Conservation (phyloP, 2,113 vertebrate genomes). For the Prochilodus magdalenae region DNA sequence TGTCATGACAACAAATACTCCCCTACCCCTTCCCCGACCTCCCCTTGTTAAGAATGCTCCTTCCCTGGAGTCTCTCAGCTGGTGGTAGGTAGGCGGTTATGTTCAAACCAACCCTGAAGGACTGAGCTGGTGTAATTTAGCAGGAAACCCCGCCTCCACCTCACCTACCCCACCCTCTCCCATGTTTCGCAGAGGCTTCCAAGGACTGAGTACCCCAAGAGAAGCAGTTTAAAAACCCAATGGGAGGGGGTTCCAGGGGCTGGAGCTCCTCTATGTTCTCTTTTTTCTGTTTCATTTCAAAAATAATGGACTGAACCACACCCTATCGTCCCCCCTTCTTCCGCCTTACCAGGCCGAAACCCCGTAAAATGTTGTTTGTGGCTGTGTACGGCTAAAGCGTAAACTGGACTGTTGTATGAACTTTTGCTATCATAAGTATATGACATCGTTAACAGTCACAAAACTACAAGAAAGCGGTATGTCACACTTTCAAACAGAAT, state of each 20-base stretch:
- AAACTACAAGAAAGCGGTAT: constrained; percentile 97
- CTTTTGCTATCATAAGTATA: constrained; percentile 91
- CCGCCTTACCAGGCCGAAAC: constrained; percentile 86
- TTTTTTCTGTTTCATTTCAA: constrained; percentile 52
- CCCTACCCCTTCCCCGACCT: constrained; percentile 66
- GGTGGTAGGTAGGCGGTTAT: constrained; percentile 88
- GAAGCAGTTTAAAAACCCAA: constrained; percentile 81
- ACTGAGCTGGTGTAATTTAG: constrained; percentile 84
- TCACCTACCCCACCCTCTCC: constrained; percentile 65
- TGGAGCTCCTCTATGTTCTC: constrained; percentile 52
- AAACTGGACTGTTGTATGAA: constrained; percentile 96
- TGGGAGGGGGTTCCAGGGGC: constrained; percentile 79
- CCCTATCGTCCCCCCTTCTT: constrained; percentile 78
- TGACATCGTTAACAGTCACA: constrained; percentile 91
- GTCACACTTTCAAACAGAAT: constrained; percentile 92
- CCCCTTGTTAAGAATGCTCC: constrained; percentile 82
- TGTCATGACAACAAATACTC: constrained; percentile 72
- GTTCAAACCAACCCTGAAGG: constrained; percentile 80
- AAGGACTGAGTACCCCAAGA: constrained; percentile 89
- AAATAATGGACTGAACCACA: constrained; percentile 63
- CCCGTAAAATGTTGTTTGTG: constrained; percentile 85
- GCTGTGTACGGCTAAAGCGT: constrained; percentile 88
- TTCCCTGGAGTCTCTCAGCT: constrained; percentile 72
- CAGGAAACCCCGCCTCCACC: constrained; percentile 86
- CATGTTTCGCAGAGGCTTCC: constrained; percentile 82